A percentile compares a stretch with the other conserved stretches of the same genome.
Conservation (phyloP, 2,888 invertebrate species). For the Oithona nana region DNA sequence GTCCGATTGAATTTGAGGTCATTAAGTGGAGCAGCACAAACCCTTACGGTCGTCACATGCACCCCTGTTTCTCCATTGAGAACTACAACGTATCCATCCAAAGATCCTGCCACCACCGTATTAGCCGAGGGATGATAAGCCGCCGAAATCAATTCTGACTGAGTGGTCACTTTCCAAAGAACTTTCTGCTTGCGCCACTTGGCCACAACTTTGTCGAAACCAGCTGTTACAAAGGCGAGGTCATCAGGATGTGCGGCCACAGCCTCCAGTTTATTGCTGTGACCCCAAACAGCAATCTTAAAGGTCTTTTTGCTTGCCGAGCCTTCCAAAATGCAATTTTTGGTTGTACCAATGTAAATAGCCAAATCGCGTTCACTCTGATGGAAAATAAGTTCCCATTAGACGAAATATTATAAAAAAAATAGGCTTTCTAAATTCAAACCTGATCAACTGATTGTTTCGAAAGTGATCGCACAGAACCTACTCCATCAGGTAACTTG, state of each 20-base stretch:
- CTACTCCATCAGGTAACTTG: slow-evolving; percentile 68
- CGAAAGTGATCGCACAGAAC: slow-evolving; percentile 26
- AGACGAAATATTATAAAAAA: no score
- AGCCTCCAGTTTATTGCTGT: slow-evolving; percentile 68
- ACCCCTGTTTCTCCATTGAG: slow-evolving; percentile 69
- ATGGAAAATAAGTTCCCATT: no score
- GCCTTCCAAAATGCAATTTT: slow-evolving; percentile 69
- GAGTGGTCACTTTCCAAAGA: slow-evolving; percentile 53
- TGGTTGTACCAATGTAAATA: neutral
- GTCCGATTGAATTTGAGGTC: slow-evolving; percentile 73
- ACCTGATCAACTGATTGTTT: neutral
- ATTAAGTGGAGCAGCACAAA: slow-evolving; percentile 67
- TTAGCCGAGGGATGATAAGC: slow-evolving; percentile 73
- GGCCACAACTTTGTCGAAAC: slow-evolving; percentile 72
- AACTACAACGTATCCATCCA: slow-evolving; percentile 67
- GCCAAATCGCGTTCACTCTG: no score
- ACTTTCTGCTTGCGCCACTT: slow-evolving; percentile 73
- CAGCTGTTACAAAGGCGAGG: slow-evolving; percentile 76
- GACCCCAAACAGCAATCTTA: slow-evolving; percentile 67
- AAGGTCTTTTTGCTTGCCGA: slow-evolving; percentile 62
- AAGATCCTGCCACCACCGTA: slow-evolving; percentile 67
- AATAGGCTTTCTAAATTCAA: neutral
- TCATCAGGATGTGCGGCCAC: slow-evolving; percentile 74
- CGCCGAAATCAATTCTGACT: slow-evolving; percentile 69
- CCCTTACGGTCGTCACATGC: slow-evolving; percentile 60